Evolutionary conservation across 2,113 vertebrate species (phyloP).

Genomic region (Crotalus helleri): DNA sequence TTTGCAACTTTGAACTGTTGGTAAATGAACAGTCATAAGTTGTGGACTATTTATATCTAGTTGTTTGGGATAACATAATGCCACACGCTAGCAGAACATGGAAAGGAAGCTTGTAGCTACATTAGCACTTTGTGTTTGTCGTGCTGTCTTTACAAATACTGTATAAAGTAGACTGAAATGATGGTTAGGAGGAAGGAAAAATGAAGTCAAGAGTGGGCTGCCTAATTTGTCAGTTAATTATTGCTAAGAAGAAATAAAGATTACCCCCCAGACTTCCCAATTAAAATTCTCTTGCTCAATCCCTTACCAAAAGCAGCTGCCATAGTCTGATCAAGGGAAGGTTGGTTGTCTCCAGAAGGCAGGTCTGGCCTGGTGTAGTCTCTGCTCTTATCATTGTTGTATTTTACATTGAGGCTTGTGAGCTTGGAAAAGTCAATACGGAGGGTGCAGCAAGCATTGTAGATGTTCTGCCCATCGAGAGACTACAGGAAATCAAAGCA

Average conservation of each 20-base stretch:
- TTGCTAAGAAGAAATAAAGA: neutral
- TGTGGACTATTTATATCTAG: neutral
- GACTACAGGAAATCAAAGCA: conserved; percentile 66
- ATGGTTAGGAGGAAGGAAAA: neutral
- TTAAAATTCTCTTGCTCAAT: neutral
- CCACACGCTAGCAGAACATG: neutral
- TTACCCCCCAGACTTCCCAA: too few relatives aligned
- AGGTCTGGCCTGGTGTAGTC: conserved; percentile 93
- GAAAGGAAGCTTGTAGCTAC: neutral
- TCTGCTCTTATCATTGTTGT: conserved; percentile 94
- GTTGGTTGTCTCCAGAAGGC: conserved; percentile 88
- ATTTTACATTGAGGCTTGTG: conserved; percentile 92
- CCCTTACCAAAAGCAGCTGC: conserved; percentile 88
- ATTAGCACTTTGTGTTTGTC: neutral
- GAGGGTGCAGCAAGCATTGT: conserved; percentile 93
- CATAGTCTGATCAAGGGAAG: conserved; percentile 83
- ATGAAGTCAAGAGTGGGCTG: neutral
- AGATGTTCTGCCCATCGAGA: conserved; percentile 97
- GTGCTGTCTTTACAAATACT: neutral
- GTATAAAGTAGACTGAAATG: neutral
- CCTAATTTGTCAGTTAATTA: neutral
- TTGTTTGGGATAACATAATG: neutral
- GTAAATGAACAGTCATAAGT: neutral
- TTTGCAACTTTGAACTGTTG: neutral
- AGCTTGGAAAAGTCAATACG: conserved; percentile 95